Percentiles rank a stretch among this genome's conserved stretches.
phyloP scores from a whole-genome alignment of 2,888 invertebrate genomes.

The Acronicta aceris region DNA sequence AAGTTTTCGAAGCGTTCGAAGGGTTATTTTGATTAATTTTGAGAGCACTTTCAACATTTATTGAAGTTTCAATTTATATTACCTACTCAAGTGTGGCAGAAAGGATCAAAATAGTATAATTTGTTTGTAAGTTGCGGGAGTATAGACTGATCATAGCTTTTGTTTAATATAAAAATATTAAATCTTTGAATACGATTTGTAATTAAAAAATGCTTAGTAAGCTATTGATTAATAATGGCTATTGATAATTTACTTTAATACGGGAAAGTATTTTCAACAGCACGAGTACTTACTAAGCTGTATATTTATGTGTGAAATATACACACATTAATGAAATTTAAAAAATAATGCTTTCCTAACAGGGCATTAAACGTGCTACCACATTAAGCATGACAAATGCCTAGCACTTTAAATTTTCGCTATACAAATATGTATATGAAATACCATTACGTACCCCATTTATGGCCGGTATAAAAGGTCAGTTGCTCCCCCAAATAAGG shows the following conservation, averaged over 20 bases:
- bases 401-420: conserved; percentile 38
- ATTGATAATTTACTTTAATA: too few species aligned
- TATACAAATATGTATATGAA: conserved; percentile 38
- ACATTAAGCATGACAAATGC: conserved; percentile 41
- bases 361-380: conserved; percentile 30
- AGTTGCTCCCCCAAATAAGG: conserved; percentile 53
- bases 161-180: background rate
- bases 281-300: too few species aligned
- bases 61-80: conserved; percentile 58
- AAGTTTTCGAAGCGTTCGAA: conserved; percentile 69
- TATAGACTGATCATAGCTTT: conserved; percentile 3
- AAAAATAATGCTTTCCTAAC: conserved; percentile 10
- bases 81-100: conserved; percentile 42
- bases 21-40: conserved; percentile 83
- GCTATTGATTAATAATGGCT: too few species aligned
- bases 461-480: conserved; percentile 53
- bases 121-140: conserved; percentile 27
- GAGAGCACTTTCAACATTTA: conserved; percentile 63
- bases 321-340: background rate
- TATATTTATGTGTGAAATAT: background rate
- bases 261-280: too few species aligned
- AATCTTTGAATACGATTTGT: too few species aligned
- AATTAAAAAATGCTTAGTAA: too few species aligned
- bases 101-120: conserved; percentile 44
- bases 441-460: conserved; percentile 44